These are phyloP conservation scores for Sapayoa aenigma DNA, from an alignment of 2,113 vertebrate species.

Conservation along the genomic window DNA sequence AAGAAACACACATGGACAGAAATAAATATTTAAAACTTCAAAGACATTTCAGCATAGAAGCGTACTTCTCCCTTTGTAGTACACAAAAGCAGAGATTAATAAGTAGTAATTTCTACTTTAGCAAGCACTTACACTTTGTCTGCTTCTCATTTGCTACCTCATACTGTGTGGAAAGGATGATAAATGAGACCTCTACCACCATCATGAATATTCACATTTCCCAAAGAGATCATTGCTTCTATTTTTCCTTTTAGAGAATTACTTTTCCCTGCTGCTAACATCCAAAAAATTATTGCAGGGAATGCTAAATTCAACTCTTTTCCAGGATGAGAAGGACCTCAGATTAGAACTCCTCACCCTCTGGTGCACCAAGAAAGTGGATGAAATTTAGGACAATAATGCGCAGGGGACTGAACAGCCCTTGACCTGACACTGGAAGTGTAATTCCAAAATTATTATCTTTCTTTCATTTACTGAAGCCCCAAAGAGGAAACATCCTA, in stretches of 20 bases:
- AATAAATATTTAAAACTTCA: conserved; percentile 37
- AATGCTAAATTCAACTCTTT: background rate
- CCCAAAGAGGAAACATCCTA: background rate
- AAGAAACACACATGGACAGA: conserved; percentile 47
- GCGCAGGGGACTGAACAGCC: background rate
- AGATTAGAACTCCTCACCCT: background rate
- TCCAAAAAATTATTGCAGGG: background rate
- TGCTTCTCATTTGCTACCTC: background rate
- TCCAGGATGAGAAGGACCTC: background rate
- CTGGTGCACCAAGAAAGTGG: background rate
- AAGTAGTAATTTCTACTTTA: conserved; percentile 27
- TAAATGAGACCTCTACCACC: background rate
- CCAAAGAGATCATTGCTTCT: background rate
- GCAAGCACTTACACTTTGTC: conserved; percentile 6
- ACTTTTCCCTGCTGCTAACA: background rate
- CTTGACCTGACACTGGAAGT: background rate
- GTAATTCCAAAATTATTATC: background rate
- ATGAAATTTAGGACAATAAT: background rate
- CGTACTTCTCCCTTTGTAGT: background rate
- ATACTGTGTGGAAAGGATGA: background rate
- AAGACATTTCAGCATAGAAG: background rate
- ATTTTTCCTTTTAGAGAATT: background rate
- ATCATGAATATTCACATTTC: background rate
- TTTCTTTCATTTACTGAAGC: background rate
- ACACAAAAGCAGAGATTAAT: conserved; percentile 37